Conservation (phyloP, 2,113 vertebrate genomes). For the Archilochus colubris region DNA sequence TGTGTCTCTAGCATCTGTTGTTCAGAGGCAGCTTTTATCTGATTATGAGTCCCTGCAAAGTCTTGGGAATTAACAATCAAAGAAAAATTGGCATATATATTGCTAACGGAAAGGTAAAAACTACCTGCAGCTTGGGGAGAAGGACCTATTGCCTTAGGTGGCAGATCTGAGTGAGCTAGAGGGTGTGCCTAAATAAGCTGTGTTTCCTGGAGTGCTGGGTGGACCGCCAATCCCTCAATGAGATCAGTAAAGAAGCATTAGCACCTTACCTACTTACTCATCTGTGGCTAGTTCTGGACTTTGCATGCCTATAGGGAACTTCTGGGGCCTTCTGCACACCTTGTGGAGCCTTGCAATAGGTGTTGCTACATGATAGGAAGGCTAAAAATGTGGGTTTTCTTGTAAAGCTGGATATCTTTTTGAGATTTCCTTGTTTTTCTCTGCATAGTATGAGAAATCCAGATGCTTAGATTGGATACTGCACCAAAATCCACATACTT, state of each 20-base stretch:
- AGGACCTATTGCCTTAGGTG: neutral
- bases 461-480: neutral
- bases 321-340: neutral
- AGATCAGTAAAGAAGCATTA: neutral
- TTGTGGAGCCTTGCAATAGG: neutral
- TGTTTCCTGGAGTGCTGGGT: neutral
- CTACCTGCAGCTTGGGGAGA: neutral
- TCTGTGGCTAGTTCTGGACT: neutral
- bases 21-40: neutral
- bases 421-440: neutral
- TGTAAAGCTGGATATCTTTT: neutral
- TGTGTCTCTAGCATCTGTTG: neutral
- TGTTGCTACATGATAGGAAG: neutral
- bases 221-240: accelerated
- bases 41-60: neutral
- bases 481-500: neutral
- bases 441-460: neutral
- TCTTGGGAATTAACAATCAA: neutral
- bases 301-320: neutral
- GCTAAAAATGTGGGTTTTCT: neutral
- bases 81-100: neutral
- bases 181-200: neutral
- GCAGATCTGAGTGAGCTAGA: neutral
- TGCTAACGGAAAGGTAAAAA: neutral
- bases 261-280: neutral